These are phyloP conservation scores for Callimorpha dominula DNA, from an alignment of 2,888 invertebrate genomes.

Conservation along the genomic window DNA sequence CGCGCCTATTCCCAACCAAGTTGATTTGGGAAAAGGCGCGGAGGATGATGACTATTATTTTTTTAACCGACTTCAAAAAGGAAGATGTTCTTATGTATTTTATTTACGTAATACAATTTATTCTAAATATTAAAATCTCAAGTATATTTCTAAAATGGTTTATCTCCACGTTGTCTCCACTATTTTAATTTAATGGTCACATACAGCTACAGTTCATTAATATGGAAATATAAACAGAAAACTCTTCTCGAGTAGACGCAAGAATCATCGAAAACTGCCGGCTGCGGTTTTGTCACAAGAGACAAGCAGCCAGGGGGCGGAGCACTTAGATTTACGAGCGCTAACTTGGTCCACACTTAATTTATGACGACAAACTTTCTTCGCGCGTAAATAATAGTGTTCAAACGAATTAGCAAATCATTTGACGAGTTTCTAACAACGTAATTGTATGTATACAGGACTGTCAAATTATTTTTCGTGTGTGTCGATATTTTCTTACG, in stretches of 20 bases:
- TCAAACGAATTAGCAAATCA: conserved; percentile 59
- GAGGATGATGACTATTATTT: no score
- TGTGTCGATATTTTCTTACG: no score
- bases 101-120: no score
- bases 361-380: conserved; percentile 70
- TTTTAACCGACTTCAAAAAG: no score
- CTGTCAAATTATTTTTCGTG: no score
- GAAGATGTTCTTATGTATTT: no score
- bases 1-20: no score
- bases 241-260: conserved; percentile 37
- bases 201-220: conserved; percentile 10
- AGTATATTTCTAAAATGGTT: no score
- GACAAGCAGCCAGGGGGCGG: conserved; percentile 52
- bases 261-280: conserved; percentile 53
- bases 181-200: conserved; percentile 15
- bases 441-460: no score
- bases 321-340: conserved; percentile 61
- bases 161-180: conserved; percentile 1
- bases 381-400: conserved; percentile 63
- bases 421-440: conserved; percentile 37
- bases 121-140: no score
- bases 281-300: conserved; percentile 58
- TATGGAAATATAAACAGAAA: conserved; percentile 21
- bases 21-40: no score
- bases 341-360: conserved; percentile 63